phyloP scores from a whole-genome alignment of 2,888 invertebrate genomes.

The Taenaris catops region DNA sequence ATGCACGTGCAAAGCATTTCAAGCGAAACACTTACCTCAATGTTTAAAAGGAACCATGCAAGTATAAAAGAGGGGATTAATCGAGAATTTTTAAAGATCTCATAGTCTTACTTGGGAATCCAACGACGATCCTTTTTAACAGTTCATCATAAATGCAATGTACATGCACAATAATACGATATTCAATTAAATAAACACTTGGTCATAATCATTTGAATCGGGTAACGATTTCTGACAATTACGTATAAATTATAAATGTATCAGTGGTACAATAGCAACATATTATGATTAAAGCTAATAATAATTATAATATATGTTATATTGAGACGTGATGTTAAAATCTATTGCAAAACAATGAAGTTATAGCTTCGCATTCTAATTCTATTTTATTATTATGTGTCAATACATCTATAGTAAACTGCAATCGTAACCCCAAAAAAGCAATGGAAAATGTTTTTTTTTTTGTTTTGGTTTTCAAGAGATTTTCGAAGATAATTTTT shows the following conservation, averaged over 20 bases:
- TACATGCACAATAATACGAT: slow-evolving; percentile 54
- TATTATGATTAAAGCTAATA: slow-evolving; percentile 61
- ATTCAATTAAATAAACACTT: slow-evolving; percentile 48
- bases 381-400: slow-evolving; percentile 38
- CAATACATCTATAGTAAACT: slow-evolving; percentile 26
- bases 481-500: not conserved
- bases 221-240: slow-evolving; percentile 41
- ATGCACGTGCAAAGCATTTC: slow-evolving; percentile 56
- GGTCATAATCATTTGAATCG: slow-evolving; percentile 30
- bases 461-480: too few relatives aligned
- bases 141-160: slow-evolving; percentile 41
- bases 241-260: slow-evolving; percentile 42
- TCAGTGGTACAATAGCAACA: slow-evolving; percentile 62
- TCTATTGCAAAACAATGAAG: slow-evolving; percentile 72
- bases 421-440: too few relatives aligned
- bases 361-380: slow-evolving; percentile 72
- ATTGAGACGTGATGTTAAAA: slow-evolving; percentile 62
- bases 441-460: too few relatives aligned
- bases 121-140: slow-evolving; percentile 75
- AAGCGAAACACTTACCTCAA: slow-evolving; percentile 57
- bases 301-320: slow-evolving; percentile 51
- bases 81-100: slow-evolving; percentile 47
- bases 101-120: slow-evolving; percentile 73
- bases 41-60: slow-evolving; percentile 45
- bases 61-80: slow-evolving; percentile 47